A percentile compares a stretch with the other conserved stretches of the same genome.
These are phyloP conservation scores for Brachionus paranguensis DNA, from an alignment of 1,140 invertebrate species.

Conservation along the genomic window DNA sequence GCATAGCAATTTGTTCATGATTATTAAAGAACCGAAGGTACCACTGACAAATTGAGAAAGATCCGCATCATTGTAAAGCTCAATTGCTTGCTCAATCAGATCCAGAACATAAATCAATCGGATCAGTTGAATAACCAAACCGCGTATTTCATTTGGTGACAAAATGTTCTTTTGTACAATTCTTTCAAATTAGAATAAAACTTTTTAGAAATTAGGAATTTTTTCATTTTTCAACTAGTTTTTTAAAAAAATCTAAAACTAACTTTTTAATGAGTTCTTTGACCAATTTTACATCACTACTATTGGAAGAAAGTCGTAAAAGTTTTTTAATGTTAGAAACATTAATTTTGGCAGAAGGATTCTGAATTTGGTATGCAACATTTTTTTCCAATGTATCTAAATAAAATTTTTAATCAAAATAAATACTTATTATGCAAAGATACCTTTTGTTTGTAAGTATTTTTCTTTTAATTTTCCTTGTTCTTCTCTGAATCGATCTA, in stretches of 20 bases:
- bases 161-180: not conserved
- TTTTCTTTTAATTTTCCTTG: not conserved
- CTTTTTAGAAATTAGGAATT: not conserved
- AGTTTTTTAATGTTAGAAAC: slow-evolving; percentile 1
- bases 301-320: not conserved
- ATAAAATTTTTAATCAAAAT: not conserved
- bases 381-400: not conserved
- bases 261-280: not conserved
- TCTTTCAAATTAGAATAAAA: not conserved
- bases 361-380: not conserved
- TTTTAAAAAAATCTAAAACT: not conserved
- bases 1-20: slow-evolving; percentile 22
- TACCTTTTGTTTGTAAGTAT: slow-evolving; percentile 1
- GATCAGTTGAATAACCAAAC: not conserved
- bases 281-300: not conserved
- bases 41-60: not conserved
- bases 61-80: not conserved
- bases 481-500: not conserved
- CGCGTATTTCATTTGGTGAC: slow-evolving; percentile 5
- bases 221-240: not conserved
- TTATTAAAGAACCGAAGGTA: not conserved
- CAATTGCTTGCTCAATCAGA: not conserved
- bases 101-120: not conserved
- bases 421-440: not conserved
- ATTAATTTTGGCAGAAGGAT: not conserved